These are phyloP conservation scores for Drosophila nr. perissopoda DNA, from an alignment of 2,888 invertebrate genomes.

Conservation along the genomic window DNA sequence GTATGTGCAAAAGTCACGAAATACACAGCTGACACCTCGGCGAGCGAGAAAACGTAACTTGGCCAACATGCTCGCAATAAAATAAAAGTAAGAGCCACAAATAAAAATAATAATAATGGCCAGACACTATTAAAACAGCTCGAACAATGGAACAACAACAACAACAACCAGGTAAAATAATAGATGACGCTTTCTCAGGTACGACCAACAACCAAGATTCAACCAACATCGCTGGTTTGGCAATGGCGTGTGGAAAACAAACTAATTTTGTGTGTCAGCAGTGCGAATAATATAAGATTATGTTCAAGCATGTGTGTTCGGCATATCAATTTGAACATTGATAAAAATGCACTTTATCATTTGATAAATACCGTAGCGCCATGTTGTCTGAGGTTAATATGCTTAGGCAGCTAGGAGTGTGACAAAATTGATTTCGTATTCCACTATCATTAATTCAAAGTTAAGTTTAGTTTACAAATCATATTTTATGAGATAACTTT, in stretches of 20 bases:
- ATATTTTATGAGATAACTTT: neutral
- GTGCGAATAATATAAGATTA: conserved; percentile 28
- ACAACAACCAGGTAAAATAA: conserved; percentile 1
- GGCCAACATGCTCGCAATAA: conserved; percentile 9
- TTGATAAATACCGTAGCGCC: neutral
- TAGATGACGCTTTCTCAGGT: conserved; percentile 2
- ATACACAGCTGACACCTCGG: conserved; percentile 34
- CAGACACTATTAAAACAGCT: conserved; percentile 25
- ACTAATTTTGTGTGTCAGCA: conserved; percentile 46
- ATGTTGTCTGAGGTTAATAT: neutral
- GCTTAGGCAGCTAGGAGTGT: neutral
- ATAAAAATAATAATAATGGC: conserved; percentile 35
- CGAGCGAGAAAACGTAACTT: conserved; percentile 14
- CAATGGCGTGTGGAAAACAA: conserved; percentile 16
- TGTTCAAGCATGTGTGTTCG: neutral
- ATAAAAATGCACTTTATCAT: neutral
- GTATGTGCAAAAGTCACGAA: conserved; percentile 51
- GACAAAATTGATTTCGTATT: neutral
- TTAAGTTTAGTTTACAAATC: neutral
- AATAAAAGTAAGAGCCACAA: conserved; percentile 24
- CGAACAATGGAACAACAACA: conserved; percentile 20
- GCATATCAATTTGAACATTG: neutral
- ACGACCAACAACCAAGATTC: conserved; percentile 3
- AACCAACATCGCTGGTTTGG: conserved; percentile 13
- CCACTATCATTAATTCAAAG: neutral